Conservation (phyloP, 2,797 vertebrate species). For the Aplochiton taeniatus region DNA sequence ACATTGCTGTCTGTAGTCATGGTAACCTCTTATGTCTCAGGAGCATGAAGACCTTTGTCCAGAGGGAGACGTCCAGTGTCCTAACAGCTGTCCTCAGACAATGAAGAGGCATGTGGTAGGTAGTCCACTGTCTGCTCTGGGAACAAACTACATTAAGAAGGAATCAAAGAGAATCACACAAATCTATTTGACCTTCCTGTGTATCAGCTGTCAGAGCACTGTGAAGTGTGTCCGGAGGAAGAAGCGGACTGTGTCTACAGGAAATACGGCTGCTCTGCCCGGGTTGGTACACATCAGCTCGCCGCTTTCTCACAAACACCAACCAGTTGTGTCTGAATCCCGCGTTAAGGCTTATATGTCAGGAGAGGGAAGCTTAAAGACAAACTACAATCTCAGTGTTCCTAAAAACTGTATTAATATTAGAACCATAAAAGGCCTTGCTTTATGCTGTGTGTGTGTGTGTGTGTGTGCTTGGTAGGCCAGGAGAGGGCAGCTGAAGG, state of each 20-base stretch:
- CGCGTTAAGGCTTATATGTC: too few species aligned
- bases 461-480: background rate
- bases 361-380: too few species aligned
- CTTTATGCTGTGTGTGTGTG: too few species aligned
- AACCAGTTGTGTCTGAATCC: too few species aligned
- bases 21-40: slow-evolving; percentile 50
- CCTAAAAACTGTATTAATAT: too few species aligned
- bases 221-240: slow-evolving; percentile 74
- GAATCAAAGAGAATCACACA: too few species aligned
- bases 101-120: slow-evolving; percentile 82
- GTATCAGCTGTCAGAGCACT: slow-evolving; percentile 74
- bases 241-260: slow-evolving; percentile 82
- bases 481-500: slow-evolving; percentile 78
- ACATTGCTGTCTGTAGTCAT: too few species aligned
- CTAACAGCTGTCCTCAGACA: slow-evolving; percentile 78
- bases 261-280: slow-evolving; percentile 79
- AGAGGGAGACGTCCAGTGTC: slow-evolving; percentile 81
- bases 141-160: too few species aligned
- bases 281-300: slow-evolving; percentile 60
- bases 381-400: too few species aligned
- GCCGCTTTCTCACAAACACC: too few species aligned
- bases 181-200: background rate
- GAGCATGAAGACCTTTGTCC: slow-evolving; percentile 81
- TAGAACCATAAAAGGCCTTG: too few species aligned
- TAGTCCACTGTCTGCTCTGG: background rate